Conservation (phyloP, 2,797 vertebrate species). For the Clarias fuscus region DNA sequence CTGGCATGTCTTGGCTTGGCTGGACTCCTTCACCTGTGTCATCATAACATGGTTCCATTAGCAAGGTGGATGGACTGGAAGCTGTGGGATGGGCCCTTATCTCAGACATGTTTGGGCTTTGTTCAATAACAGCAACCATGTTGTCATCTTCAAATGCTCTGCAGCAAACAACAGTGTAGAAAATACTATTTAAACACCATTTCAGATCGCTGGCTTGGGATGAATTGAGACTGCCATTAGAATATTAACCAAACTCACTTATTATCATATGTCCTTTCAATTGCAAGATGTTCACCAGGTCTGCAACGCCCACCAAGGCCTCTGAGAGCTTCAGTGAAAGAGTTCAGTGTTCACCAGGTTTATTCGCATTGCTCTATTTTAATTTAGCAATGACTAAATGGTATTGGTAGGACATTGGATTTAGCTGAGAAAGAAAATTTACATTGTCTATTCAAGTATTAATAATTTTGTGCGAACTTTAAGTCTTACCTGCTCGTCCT, state of each 20-base stretch:
- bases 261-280: constrained; percentile 77
- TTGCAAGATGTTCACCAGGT: constrained; percentile 63
- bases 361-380: background rate
- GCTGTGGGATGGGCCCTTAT: constrained; percentile 65
- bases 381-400: background rate
- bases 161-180: constrained; percentile 6
- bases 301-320: constrained; percentile 66
- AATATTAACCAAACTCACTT: constrained; percentile 60
- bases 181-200: constrained; percentile 12
- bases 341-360: no score
- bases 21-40: constrained; percentile 57
- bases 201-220: background rate
- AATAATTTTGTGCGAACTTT: background rate
- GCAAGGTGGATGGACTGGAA: constrained; percentile 66
- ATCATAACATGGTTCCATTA: constrained; percentile 68
- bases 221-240: background rate
- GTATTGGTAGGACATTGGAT: background rate
- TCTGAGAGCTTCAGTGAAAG: constrained; percentile 68
- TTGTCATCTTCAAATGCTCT: constrained; percentile 81
- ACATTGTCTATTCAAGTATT: background rate
- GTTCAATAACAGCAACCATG: constrained; percentile 73
- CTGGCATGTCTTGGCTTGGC: constrained; percentile 54
- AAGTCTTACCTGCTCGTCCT: constrained; percentile 68
- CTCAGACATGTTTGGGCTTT: constrained; percentile 71
- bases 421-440: background rate